Evolutionary conservation across 2,113 vertebrate genomes (phyloP).

Genomic region (Hystrix cristata): DNA sequence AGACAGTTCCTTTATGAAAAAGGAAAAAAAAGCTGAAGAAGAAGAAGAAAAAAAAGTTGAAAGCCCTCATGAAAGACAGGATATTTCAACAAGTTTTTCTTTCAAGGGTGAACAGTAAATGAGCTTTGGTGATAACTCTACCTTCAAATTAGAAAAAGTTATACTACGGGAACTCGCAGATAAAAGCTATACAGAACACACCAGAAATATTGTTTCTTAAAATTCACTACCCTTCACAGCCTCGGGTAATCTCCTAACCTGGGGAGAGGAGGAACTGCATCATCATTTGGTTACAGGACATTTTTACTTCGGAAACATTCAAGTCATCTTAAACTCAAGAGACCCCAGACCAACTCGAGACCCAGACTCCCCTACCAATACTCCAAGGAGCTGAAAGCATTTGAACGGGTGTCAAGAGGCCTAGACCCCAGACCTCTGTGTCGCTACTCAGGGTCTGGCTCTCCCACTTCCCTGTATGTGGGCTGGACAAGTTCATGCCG

Average conservation of each 20-base stretch:
- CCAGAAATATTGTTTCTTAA: neutral
- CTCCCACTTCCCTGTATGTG: too few relatives aligned
- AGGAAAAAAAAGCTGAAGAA: neutral
- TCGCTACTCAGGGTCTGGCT: neutral
- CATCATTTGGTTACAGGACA: neutral
- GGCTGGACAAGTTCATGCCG: neutral
- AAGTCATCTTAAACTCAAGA: neutral
- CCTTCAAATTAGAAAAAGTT: neutral
- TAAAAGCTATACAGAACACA: neutral
- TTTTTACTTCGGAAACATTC: neutral
- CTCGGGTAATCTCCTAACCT: neutral
- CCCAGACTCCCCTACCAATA: neutral
- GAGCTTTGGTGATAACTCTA: neutral
- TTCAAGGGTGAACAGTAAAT: neutral
- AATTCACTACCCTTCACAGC: neutral
- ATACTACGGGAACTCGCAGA: neutral
- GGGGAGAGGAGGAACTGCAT: neutral
- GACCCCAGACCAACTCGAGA: neutral
- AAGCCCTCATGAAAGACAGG: neutral
- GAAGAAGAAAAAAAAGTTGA: neutral
- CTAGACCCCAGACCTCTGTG: neutral
- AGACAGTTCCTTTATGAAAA: neutral
- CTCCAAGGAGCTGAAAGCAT: neutral
- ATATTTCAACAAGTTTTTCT: neutral
- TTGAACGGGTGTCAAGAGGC: fast-evolving